Base-by-base conservation (phyloP, 2,888 invertebrate species). In the Neoaliturus tenellus region DNA sequence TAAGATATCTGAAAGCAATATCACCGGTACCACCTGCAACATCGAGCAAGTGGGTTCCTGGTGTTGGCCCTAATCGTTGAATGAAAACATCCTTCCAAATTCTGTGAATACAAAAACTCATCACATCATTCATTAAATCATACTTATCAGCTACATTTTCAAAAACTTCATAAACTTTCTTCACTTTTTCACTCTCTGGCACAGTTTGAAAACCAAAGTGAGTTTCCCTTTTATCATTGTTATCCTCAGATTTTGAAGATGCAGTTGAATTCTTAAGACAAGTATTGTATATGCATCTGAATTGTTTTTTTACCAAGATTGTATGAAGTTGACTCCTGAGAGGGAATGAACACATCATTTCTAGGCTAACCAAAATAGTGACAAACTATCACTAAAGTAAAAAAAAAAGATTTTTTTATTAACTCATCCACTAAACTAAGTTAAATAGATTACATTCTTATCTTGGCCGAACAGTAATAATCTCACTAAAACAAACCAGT, bases 81-180 rank as follows among this genome's bases (percentile, higher is more conserved):
- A 99, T 94, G 88, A 99, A 98, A 81, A 95, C 93, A 90, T 99
- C 98, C 90, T 99, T 99, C 99, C 99, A 99, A 1, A 99, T 87
- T 67, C 99, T 92, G 91, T 99, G 99, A 84, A 99, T 93, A 6
- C 99, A 99, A 85, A 95, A 91, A 80, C 98, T 99, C 99, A 99
- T 98, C 0, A 94, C 95, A 92, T 99, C 99, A 90, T 99, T 99
- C 99, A 99, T 99, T 83, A 95, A 89, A 90, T 99, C 99, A 90
- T 99, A 99, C 23, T 95, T 96, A 83, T 94, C 92, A 0, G 99
- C 98, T 1, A 99, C 99, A 89, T 96, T 97, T 90, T 97, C 96
- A 89, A 99, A 99, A 8, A 99, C 98, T 88, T 96, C 93, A 88
- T 97, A 94, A 0, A 87, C 87, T 51, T 85, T 86, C 73, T 82